Base-by-base conservation (phyloP, 1,140 invertebrate genomes). In the Drosophila biarmipes region DNA sequence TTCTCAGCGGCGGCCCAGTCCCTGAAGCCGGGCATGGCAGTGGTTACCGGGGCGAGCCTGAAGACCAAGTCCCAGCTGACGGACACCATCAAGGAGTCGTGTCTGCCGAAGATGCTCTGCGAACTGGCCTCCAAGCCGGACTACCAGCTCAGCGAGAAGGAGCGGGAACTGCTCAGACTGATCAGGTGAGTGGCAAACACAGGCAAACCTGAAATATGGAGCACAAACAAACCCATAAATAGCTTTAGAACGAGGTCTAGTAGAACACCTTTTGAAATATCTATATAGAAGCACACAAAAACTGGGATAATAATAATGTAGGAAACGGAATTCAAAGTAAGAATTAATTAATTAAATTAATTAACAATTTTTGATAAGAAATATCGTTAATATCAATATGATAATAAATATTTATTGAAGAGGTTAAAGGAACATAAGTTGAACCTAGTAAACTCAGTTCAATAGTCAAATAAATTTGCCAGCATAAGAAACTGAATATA, bases 101-200 rank as follows among this genome's bases (percentile, higher is more conserved):
- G 96, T 91, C 92, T 96, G 56, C 96, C 96, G 1, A 96, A 96
- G 92, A 93, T 96, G 75, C 95, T 96, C 27, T 96, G 96, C 80
- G 96, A 96, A 92, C 89, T 96, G 87, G 95, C 81, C 93, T 95
- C 61, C 93, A 95, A 61, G 92, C 94, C 43, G 92, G 95, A 86
- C 93, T 94, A 87, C 93, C 94, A 78, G 67, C 91, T 96, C n/a
- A 95, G 94, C 24, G 95, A 96, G 69, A 95, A 95, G 80, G 96
- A 96, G 85, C 94, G 93, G 73, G 94, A 95, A 45, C 91, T 96
- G 17, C 92, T 96, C 10, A 93, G 94, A 78, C 91, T 96, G 57
- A 95, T 96, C 69, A 95, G 95, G 96, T 96, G 93, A 93, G 90
- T 74, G 14, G 15, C 6, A 43, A 31, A 5, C 0, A 2, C 19